Evolutionary conservation across 30 jellyfish, hydroid and myxozoan species (phyloP).

Genomic region (Morbakka virulenta): DNA sequence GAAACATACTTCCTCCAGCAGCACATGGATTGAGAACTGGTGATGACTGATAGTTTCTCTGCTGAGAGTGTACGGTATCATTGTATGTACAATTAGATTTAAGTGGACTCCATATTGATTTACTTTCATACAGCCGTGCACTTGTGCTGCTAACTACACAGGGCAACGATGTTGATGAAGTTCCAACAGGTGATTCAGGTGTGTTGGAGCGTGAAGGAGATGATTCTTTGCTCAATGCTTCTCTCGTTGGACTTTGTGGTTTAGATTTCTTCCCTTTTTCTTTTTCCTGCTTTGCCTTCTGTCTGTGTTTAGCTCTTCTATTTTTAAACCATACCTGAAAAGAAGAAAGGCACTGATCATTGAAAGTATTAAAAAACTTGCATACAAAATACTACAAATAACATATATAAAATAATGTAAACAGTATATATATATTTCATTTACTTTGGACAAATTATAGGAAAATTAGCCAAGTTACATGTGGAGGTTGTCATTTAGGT

Average conservation of each 20-base stretch:
- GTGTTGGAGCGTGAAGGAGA: constrained; percentile 18
- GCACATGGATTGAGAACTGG: constrained; percentile 98
- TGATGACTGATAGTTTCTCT: constrained; percentile 82
- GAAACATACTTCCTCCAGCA: constrained; percentile 64
- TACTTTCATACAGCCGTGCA: neutral
- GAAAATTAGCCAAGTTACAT: neutral
- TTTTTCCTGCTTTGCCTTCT: constrained; percentile 69
- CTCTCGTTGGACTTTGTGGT: neutral
- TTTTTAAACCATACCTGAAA: constrained; percentile 92
- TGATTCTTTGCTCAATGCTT: constrained; percentile 31
- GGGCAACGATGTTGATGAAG: neutral
- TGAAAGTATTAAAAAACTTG: too few relatives aligned
- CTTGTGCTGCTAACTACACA: neutral
- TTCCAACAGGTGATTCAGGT: neutral
- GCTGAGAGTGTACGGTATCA: constrained; percentile 47
- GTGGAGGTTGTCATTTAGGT: too few relatives aligned
- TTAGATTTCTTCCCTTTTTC: constrained; percentile 4
- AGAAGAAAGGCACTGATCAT: too few relatives aligned
- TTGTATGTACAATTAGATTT: neutral
- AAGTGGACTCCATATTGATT: neutral
- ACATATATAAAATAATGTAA: neutral
- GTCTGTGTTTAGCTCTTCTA: constrained; percentile 93
- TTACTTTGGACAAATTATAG: neutral
- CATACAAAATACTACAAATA: too few relatives aligned
- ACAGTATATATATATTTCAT: neutral